Conservation (phyloP, 2,888 invertebrate genomes). For the Zygaena filipendulae region DNA sequence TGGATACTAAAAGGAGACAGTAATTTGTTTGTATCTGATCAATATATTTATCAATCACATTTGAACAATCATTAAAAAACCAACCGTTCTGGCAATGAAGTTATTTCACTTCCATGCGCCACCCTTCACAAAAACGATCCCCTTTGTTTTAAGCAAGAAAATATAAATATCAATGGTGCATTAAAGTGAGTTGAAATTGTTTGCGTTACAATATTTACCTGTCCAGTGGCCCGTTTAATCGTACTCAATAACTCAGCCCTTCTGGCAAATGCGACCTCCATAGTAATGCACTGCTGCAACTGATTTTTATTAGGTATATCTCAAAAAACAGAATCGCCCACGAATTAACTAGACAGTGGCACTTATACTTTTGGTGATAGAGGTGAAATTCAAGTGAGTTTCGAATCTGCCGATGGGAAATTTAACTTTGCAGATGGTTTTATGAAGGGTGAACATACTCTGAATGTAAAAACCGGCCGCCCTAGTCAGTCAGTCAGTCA, state of each 20-base stretch:
- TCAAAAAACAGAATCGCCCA: too few species aligned
- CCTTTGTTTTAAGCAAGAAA: too few species aligned
- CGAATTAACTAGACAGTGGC: too few species aligned
- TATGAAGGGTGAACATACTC: conserved; percentile 35
- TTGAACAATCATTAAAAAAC: too few species aligned
- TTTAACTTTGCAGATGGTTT: conserved; percentile 18
- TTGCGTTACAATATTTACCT: conserved; percentile 62
- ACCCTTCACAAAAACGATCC: too few species aligned
- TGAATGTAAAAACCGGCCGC: conserved; percentile 28
- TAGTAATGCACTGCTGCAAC: conserved; percentile 42
- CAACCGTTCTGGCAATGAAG: too few species aligned
- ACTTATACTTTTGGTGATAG: too few species aligned
- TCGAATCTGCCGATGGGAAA: neutral
- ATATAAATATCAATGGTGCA: conserved; percentile 58
- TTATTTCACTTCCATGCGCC: too few species aligned
- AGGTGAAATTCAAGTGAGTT: conserved; percentile 17
- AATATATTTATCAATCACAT: too few species aligned
- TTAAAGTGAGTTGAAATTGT: conserved; percentile 60
- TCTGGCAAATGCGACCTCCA: conserved; percentile 40
- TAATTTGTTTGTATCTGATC: too few species aligned
- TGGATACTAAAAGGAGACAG: too few species aligned
- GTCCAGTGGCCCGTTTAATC: conserved; percentile 61
- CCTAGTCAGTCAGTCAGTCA: conserved; percentile 53
- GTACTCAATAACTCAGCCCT: too few species aligned
- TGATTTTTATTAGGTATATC: conserved; percentile 60